Conservation (phyloP, 2,797 vertebrate genomes). For the Micropoecilia bifurca region DNA sequence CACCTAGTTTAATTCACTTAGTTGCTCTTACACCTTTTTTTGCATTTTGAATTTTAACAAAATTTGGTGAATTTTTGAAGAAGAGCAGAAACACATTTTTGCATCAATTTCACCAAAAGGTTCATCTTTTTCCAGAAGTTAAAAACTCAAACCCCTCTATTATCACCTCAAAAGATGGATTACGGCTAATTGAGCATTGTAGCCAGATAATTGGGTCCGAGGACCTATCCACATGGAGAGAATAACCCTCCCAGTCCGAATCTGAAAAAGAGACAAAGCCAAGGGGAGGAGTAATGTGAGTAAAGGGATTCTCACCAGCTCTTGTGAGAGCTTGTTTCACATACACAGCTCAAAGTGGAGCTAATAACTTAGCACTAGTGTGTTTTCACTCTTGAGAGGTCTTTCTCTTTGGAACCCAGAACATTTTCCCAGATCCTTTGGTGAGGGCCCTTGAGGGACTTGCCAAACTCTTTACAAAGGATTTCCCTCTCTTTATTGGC, state of each 20-base stretch:
- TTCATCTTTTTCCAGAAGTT: slow-evolving; percentile 64
- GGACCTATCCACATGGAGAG: slow-evolving; percentile 90
- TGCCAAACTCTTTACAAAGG: slow-evolving; percentile 77
- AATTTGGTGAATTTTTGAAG: slow-evolving; percentile 4
- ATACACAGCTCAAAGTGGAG: slow-evolving; percentile 88
- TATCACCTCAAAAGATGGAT: slow-evolving; percentile 87
- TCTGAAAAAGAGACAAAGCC: slow-evolving; percentile 90
- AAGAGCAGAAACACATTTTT: slow-evolving; percentile 25
- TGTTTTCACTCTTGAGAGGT: slow-evolving; percentile 87
- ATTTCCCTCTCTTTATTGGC: slow-evolving; percentile 66
- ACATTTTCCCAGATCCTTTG: slow-evolving; percentile 83
- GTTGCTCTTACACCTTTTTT: not conserved
- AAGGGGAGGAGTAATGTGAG: slow-evolving; percentile 89
- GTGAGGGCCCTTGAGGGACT: slow-evolving; percentile 84
- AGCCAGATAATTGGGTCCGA: slow-evolving; percentile 91
- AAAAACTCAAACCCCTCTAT: slow-evolving; percentile 80
- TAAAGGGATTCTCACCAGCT: slow-evolving; percentile 94
- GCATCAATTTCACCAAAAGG: slow-evolving; percentile 64
- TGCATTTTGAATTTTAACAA: slow-evolving; percentile 1
- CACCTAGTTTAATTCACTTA: slow-evolving; percentile 1
- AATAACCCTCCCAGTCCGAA: slow-evolving; percentile 90
- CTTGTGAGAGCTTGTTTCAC: slow-evolving; percentile 89
- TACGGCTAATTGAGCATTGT: slow-evolving; percentile 88
- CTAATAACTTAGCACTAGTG: slow-evolving; percentile 87
- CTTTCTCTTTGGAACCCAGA: slow-evolving; percentile 84